phyloP scores from a whole-genome alignment of 1,140 invertebrate genomes.

The Zaprionus ornatus region DNA sequence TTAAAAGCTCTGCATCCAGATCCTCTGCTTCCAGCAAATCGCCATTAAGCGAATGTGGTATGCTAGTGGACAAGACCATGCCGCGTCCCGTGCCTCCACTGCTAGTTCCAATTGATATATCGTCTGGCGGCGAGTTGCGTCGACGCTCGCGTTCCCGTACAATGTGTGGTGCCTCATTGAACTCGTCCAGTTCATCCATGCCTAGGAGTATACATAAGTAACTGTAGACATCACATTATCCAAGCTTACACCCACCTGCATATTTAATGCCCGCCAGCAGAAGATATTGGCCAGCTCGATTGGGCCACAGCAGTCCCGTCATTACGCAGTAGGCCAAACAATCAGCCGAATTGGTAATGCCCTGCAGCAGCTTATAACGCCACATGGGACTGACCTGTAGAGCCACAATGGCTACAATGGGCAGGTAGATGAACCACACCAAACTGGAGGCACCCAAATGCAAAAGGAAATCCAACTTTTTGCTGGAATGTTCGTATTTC shows the following conservation, averaged over 20 bases:
- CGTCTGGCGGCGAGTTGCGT: slow-evolving; percentile 72
- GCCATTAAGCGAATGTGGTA: slow-evolving; percentile 75
- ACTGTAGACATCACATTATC: background rate
- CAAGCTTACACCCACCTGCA: slow-evolving; percentile 83
- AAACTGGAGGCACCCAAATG: slow-evolving; percentile 98
- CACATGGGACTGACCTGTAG: slow-evolving; percentile 96
- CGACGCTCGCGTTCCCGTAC: slow-evolving; percentile 76
- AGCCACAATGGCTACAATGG: slow-evolving; percentile 96
- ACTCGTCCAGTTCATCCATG: slow-evolving; percentile 94
- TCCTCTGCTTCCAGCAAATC: slow-evolving; percentile 79
- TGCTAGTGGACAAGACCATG: slow-evolving; percentile 70
- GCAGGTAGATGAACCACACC: slow-evolving; percentile 99
- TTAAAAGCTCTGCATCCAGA: slow-evolving; percentile 73
- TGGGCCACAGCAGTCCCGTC: slow-evolving; percentile 97
- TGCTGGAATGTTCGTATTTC: slow-evolving; percentile 95
- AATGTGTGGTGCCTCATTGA: slow-evolving; percentile 94
- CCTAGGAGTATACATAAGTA: slow-evolving; percentile 84
- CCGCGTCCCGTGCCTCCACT: slow-evolving; percentile 47
- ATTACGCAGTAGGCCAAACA: slow-evolving; percentile 97
- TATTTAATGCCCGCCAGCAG: slow-evolving; percentile 89
- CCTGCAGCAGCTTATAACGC: slow-evolving; percentile 97
- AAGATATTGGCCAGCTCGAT: slow-evolving; percentile 95
- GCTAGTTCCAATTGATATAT: slow-evolving; percentile 60
- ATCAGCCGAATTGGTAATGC: slow-evolving; percentile 96
- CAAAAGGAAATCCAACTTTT: slow-evolving; percentile 95